Evolutionary conservation across 2,888 invertebrate genomes (phyloP).

Genomic region (Sepioteuthis lessoniana): DNA sequence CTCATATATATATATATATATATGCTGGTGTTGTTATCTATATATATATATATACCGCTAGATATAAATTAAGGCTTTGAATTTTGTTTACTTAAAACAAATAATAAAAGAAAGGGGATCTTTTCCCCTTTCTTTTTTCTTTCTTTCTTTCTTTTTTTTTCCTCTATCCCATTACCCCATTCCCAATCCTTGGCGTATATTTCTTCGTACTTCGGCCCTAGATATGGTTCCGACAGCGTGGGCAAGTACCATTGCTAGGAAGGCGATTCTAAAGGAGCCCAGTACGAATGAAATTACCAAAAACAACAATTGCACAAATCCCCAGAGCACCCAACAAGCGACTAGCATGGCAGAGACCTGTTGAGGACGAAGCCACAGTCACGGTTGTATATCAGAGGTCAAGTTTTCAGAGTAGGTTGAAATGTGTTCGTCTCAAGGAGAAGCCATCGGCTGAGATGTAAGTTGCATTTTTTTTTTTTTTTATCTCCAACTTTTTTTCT

Average conservation of each 20-base stretch:
- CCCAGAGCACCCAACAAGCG: slow-evolving; percentile 42
- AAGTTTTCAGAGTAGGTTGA: slow-evolving; percentile 36
- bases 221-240: slow-evolving; percentile 45
- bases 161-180: neutral
- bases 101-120: neutral
- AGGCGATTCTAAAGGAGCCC: slow-evolving; percentile 44
- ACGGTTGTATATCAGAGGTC: slow-evolving; percentile 43
- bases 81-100: neutral
- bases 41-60: neutral
- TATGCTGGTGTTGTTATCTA: neutral
- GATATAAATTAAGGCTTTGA: neutral
- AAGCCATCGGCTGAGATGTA: slow-evolving; percentile 47
- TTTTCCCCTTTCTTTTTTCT: neutral
- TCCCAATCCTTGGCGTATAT: neutral
- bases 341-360: slow-evolving; percentile 46
- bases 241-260: slow-evolving; percentile 41
- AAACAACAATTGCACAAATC: slow-evolving; percentile 36
- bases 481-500: neutral
- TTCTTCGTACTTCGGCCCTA: slow-evolving; percentile 42
- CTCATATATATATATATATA: neutral
- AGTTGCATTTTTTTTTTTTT: neutral
- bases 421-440: slow-evolving; percentile 48
- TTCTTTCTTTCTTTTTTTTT: neutral
- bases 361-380: slow-evolving; percentile 34
- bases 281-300: slow-evolving; percentile 46